These are phyloP conservation scores for Marcusenius ussheri DNA, from an alignment of 2,113 vertebrate species.

Conservation along the genomic window DNA sequence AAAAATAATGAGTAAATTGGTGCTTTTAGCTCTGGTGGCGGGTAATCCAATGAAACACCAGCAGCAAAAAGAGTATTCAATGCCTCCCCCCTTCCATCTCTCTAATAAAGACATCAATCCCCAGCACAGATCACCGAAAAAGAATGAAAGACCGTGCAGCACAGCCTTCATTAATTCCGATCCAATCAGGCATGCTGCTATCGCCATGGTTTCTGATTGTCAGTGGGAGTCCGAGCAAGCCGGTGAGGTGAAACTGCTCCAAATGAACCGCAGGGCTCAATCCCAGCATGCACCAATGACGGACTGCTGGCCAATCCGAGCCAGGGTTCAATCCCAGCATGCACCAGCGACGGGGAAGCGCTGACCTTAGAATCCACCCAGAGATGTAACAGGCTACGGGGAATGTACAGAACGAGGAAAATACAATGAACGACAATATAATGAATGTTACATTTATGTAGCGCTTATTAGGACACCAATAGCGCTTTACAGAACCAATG, in stretches of 20 bases:
- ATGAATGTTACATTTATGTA: neutral
- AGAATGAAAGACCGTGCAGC: neutral
- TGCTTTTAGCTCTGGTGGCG: neutral
- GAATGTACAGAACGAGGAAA: neutral
- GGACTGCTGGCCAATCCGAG: neutral
- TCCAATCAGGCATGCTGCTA: conserved; percentile 1
- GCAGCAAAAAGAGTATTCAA: neutral
- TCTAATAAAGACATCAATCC: neutral
- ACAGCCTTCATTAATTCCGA: conserved; percentile 13
- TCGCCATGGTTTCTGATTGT: conserved; percentile 11
- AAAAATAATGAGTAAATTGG: neutral
- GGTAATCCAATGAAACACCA: neutral
- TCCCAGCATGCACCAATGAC: conserved; percentile 8
- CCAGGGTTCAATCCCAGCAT: neutral
- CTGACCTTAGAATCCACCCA: neutral
- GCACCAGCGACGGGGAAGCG: neutral
- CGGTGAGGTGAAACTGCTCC: neutral
- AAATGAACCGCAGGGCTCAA: neutral
- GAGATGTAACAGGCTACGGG: neutral
- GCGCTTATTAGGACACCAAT: neutral
- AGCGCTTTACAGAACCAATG: neutral
- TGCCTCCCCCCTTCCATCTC: neutral
- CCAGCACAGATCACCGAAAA: neutral
- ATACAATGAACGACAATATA: neutral
- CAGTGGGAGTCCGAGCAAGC: neutral